Conservation (phyloP, 2,888 invertebrate genomes). For the Lysandra bellargus region DNA sequence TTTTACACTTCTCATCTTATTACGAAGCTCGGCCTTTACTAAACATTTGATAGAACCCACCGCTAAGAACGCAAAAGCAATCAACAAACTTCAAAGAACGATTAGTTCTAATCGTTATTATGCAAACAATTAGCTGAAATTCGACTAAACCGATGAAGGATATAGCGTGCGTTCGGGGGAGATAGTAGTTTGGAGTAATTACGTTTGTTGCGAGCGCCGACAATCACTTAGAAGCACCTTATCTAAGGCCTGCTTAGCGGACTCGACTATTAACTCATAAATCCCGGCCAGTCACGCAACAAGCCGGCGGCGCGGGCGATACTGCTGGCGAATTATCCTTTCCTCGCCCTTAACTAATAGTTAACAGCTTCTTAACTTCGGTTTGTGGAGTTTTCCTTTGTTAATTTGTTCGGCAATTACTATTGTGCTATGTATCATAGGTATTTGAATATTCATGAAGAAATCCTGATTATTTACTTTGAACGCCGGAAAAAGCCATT, state of each 20-base stretch:
- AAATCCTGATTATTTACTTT: too few relatives aligned
- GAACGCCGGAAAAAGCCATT: too few relatives aligned
- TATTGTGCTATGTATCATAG: background rate
- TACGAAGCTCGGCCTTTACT: background rate
- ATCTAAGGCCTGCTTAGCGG: conserved; percentile 78
- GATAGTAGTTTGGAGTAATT: conserved; percentile 79
- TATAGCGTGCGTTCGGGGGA: conserved; percentile 71
- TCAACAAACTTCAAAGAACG: conserved; percentile 7
- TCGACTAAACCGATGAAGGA: conserved; percentile 67
- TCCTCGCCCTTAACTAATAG: conserved; percentile 60
- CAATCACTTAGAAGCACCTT: conserved; percentile 80
- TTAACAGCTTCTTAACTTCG: conserved; percentile 21
- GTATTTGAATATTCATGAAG: too few relatives aligned
- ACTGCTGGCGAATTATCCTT: conserved; percentile 69
- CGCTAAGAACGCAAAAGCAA: conserved; percentile 4
- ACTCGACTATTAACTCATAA: conserved; percentile 79
- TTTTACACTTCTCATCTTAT: background rate
- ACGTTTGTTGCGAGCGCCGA: conserved; percentile 80
- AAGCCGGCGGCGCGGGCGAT: conserved; percentile 69
- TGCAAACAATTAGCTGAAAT: conserved; percentile 68
- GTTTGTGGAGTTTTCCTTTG: background rate
- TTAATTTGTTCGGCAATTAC: background rate
- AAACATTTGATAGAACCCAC: background rate
- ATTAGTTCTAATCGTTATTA: conserved; percentile 23
- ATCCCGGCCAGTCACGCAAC: conserved; percentile 75